Conservation (phyloP, 2,888 invertebrate species). For the Alviniconcha strummeri region DNA sequence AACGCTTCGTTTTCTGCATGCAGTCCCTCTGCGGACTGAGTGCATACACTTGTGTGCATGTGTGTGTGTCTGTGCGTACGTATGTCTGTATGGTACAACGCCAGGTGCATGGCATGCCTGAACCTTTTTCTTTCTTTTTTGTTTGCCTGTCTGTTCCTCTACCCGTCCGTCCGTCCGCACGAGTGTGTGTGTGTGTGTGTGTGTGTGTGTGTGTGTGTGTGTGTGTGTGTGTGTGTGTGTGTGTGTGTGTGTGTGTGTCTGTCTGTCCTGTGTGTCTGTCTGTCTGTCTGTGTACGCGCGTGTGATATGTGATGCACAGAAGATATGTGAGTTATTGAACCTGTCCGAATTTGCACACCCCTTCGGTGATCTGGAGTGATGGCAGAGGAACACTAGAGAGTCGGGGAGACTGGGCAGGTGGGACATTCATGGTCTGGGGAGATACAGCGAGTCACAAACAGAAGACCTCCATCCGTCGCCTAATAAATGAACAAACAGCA, state of each 20-base stretch:
- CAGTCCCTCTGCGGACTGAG: no score
- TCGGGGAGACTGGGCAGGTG: no score
- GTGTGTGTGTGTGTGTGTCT: neutral
- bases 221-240: constrained; percentile 14
- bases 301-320: neutral
- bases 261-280: neutral
- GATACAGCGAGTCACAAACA: no score
- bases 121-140: neutral
- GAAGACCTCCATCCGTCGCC: no score
- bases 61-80: neutral
- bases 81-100: neutral
- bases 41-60: no score
- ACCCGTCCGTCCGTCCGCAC: neutral
- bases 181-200: neutral
- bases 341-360: neutral
- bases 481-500: no score
- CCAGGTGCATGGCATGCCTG: neutral
- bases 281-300: neutral
- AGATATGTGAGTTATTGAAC: no score
- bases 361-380: neutral
- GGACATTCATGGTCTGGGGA: no score
- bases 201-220: neutral
- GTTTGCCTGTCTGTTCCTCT: neutral
- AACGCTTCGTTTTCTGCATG: no score
- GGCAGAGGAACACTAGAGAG: no score